Evolutionary conservation across 2,888 invertebrate genomes (phyloP).

Genomic region (Agrochola lota): DNA sequence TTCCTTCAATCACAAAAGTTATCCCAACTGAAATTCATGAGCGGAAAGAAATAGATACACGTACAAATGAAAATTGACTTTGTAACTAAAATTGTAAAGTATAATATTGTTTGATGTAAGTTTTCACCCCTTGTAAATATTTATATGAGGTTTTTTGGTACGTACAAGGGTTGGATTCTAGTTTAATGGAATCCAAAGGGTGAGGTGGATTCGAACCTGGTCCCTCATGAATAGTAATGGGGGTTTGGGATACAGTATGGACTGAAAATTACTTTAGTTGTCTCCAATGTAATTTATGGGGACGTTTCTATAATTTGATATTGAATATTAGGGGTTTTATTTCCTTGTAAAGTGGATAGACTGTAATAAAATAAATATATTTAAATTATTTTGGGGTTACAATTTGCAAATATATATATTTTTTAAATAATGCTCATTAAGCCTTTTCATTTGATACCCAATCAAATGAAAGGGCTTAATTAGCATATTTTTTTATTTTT

Average conservation of each 20-base stretch:
- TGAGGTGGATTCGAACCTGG: slow-evolving; percentile 62
- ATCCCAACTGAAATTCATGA: slow-evolving; percentile 35
- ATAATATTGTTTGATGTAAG: slow-evolving; percentile 74
- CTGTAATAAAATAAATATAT: neutral
- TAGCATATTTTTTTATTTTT: too few relatives aligned
- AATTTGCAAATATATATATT: too few relatives aligned
- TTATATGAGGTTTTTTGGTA: slow-evolving; percentile 76
- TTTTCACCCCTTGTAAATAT: slow-evolving; percentile 75
- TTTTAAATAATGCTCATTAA: too few relatives aligned
- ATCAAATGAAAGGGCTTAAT: too few relatives aligned
- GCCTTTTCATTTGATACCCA: too few relatives aligned
- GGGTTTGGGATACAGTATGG: slow-evolving; percentile 51
- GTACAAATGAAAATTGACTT: slow-evolving; percentile 69
- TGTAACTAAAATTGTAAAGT: slow-evolving; percentile 70
- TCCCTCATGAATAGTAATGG: slow-evolving; percentile 79
- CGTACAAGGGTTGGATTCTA: slow-evolving; percentile 75
- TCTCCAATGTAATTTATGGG: slow-evolving; percentile 27
- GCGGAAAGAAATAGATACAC: slow-evolving; percentile 41
- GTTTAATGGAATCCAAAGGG: slow-evolving; percentile 80
- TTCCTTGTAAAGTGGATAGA: neutral
- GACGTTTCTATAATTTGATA: slow-evolving; percentile 52
- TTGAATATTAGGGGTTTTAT: slow-evolving; percentile 37
- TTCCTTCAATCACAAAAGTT: slow-evolving; percentile 7
- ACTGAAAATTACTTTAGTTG: slow-evolving; percentile 54
- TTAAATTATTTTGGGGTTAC: too few relatives aligned